Evolutionary conservation across 2,888 invertebrate genomes (phyloP).

Genomic region (Epicampocera succincta): DNA sequence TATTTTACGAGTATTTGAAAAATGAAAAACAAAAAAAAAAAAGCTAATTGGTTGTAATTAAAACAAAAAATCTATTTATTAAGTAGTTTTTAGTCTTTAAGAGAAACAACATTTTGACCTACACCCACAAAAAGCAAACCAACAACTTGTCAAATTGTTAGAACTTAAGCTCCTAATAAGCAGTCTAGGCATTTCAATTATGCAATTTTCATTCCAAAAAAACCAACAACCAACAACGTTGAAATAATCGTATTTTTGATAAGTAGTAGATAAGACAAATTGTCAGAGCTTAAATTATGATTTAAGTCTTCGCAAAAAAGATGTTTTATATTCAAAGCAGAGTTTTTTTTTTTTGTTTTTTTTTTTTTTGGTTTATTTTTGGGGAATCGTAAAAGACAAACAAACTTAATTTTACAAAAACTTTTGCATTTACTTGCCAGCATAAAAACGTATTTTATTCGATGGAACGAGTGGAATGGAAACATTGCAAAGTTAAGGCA

Average conservation of each 20-base stretch:
- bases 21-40: no score
- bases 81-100: slow-evolving; percentile 46
- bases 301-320: slow-evolving; percentile 35
- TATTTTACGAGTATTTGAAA: no score
- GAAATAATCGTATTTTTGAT: slow-evolving; percentile 62
- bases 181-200: slow-evolving; percentile 61
- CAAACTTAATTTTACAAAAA: no score
- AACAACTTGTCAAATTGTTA: slow-evolving; percentile 8
- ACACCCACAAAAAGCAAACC: neutral
- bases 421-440: no score
- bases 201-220: slow-evolving; percentile 64
- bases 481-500: no score
- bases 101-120: neutral
- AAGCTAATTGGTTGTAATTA: slow-evolving; percentile 69
- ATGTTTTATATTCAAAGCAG: slow-evolving; percentile 25
- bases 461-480: no score
- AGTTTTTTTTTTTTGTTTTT: neutral
- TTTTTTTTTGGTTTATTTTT: neutral
- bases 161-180: neutral
- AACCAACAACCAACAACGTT: slow-evolving; percentile 11
- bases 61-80: slow-evolving; percentile 37
- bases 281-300: slow-evolving; percentile 62
- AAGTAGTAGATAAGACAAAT: slow-evolving; percentile 66
- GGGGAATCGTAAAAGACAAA: slow-evolving; percentile 19
- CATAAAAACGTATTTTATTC: no score